phyloP scores from a whole-genome alignment of 2,888 invertebrate genomes.

The Troilus luridus region DNA sequence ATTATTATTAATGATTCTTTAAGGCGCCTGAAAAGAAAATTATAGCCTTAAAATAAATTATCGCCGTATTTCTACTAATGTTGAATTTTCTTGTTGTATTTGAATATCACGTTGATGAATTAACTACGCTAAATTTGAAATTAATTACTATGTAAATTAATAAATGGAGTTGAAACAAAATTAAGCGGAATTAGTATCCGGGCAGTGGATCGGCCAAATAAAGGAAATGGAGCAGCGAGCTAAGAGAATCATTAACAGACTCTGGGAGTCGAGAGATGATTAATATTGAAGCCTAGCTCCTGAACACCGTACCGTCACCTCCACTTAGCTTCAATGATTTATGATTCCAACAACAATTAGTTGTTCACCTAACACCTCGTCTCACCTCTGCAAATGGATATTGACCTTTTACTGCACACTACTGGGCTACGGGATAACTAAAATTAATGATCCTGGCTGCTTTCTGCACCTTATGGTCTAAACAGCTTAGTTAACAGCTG shows the following conservation, averaged over 20 bases:
- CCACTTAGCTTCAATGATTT: constrained; percentile 6
- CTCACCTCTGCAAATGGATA: not conserved
- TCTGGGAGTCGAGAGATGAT: not conserved
- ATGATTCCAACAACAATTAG: not conserved
- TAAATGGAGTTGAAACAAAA: no score
- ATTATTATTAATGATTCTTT: no score
- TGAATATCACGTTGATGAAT: no score
- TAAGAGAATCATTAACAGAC: not conserved
- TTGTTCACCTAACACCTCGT: not conserved
- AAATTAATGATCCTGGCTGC: constrained; percentile 9
- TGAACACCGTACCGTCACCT: not conserved
- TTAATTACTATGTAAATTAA: no score
- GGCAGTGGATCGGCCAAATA: not conserved
- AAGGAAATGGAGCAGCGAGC: constrained; percentile 1
- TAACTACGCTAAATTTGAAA: no score
- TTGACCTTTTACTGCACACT: not conserved
- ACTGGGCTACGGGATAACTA: constrained; percentile 4
- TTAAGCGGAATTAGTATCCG: no score
- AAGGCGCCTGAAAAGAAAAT: no score
- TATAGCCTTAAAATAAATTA: no score
- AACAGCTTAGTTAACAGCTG: not conserved
- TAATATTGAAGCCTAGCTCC: not conserved
- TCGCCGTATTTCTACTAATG: no score
- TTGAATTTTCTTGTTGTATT: no score
- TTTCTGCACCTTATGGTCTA: not conserved